Base-by-base conservation (phyloP, 2,888 invertebrate species). In the Caenorhabditis japonica region DNA sequence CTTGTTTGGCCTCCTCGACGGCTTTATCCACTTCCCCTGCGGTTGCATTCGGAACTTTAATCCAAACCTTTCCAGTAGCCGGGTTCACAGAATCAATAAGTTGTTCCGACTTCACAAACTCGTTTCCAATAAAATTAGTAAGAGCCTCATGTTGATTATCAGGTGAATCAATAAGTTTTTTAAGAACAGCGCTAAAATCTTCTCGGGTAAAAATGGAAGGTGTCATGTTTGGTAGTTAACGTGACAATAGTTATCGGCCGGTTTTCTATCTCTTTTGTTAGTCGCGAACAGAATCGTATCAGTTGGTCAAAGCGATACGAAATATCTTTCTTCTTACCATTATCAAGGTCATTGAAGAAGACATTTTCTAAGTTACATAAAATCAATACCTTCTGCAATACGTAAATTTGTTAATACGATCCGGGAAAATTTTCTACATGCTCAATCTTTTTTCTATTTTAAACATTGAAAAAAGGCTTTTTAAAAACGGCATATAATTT, bases 1-100 rank as follows among this genome's bases (percentile, higher is more conserved):
- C 91, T 4, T 76, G 75, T 38, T 87, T 85, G 1, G 91, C 91
- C 1, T 90, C 89, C 23, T 72, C 58, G 0, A 90, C 90, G 0
- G 89, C 89, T 21, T 72, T 36, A 15, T 87, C 83, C 1, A 89
- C 88, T 23, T 89, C 89, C 1, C 49, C 56, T 10, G 74, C 80
- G 15, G 83, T 85, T 53, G 90, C 89, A 85, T 90, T 88, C 0
- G 90, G 90, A 21, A 91, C 85, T 46, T 79, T 77, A 34, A 81
- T 73, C 82, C 82, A 83, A 12, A 55, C 33, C 49, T 76, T 70
- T 49, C 81, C 81, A 19, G 75, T 78, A 0, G 78, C 73, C 17
- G 82, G 82, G 58, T 82, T 75, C 12, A 75, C 75, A 15, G 82
- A 79, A 47, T 76, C 79, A 71, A 83, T 71, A 2, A 52, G 41